Evolutionary conservation across 2,113 vertebrate genomes (phyloP), one percentile per base, ranked within the genome.

Genomic region (Gavialis gangeticus): DNA sequence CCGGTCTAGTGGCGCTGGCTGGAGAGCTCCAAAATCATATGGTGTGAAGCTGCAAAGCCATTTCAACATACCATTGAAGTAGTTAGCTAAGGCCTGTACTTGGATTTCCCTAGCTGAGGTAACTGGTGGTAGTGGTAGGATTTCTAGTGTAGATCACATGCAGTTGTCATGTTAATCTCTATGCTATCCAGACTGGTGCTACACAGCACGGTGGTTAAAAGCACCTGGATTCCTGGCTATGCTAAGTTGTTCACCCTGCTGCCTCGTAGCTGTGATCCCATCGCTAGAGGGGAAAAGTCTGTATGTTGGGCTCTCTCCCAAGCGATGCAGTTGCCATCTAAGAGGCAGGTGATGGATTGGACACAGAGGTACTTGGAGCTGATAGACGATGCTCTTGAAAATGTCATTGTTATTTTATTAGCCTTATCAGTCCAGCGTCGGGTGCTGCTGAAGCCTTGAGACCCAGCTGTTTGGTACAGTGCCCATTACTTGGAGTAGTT

Each of bases 181-280:
- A 75, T 86, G 82, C 56, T 54, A 17, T 73, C 79, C 19, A 17
- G 59, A 46, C 34, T 86, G 79, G 5, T 19, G 34, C 46, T 25
- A 46, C 30, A 24, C 2, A 6, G 15, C 69, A 46, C 15, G 4
- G 34, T 46, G 34, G 34, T 89, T 87, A 58, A 37, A 75, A 86
- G n/a, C 10, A 1, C 55, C 0, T 0, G 5, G 19, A 84, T 13
- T 91, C 75, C 75, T 79, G 28, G 30, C 63, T 0, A 0, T 63
- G 24, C 77, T 87, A 69, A 12, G 10, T 46, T n/a, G 46, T 5
- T 3, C 2, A 2, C 6, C 75, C 55, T 91, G 30, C 62, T 79
- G 19, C 67, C 21, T 1, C 19, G 30, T 64, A 12, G 83, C 3
- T 19, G 2, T 34, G 17, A 34, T 25, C 13, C 14, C 16, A 27